Conservation (phyloP, 2,888 invertebrate genomes). For the Sceliomorpha sp. region DNA sequence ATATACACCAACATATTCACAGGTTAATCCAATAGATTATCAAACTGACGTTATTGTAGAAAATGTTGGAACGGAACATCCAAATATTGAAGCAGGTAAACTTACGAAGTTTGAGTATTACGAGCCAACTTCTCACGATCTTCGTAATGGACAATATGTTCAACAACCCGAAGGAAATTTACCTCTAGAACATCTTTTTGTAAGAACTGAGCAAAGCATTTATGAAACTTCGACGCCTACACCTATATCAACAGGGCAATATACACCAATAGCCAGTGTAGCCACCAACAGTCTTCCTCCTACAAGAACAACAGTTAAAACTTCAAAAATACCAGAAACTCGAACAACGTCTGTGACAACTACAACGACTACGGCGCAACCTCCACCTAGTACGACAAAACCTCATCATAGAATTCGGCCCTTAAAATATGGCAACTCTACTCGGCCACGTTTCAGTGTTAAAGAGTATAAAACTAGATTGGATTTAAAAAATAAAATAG, state of each 20-base stretch:
- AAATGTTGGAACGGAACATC: conserved; percentile 26
- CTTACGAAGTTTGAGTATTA: conserved; percentile 56
- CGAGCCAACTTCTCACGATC: conserved; percentile 49
- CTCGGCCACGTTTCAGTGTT: conserved; percentile 87
- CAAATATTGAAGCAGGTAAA: conserved; percentile 28
- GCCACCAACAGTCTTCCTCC: conserved; percentile 37
- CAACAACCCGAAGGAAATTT: conserved; percentile 50
- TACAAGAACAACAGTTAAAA: conserved; percentile 37
- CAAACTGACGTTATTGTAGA: conserved; percentile 37
- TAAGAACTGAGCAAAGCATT: conserved; percentile 63
- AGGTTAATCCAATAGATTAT: conserved; percentile 24
- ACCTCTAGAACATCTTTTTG: conserved; percentile 68
- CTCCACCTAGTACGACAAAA: conserved; percentile 56
- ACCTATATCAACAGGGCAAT: conserved; percentile 30
- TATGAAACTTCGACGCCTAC: conserved; percentile 47
- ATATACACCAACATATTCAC: conserved; percentile 30
- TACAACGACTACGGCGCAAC: conserved; percentile 43
- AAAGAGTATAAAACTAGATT: conserved; percentile 88
- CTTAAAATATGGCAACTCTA: conserved; percentile 78
- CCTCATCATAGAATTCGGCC: conserved; percentile 69
- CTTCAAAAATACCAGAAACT: conserved; percentile 33
- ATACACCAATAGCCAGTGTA: no score
- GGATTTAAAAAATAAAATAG: conserved; percentile 76
- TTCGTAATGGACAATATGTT: conserved; percentile 33
- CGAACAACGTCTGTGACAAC: conserved; percentile 53